Conservation (phyloP, 2,113 vertebrate genomes). For the Caranx ignobilis region DNA sequence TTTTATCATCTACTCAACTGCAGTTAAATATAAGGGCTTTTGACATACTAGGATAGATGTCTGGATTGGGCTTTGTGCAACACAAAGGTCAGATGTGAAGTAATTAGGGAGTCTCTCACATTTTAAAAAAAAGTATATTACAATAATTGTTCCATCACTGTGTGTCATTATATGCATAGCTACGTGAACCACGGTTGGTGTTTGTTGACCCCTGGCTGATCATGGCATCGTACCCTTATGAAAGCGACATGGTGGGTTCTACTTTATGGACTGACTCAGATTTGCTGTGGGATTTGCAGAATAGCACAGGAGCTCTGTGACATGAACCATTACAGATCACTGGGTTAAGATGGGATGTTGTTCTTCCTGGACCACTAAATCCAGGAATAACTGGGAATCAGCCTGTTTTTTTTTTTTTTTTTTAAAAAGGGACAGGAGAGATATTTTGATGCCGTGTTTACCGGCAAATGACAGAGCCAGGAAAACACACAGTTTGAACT, state of each 20-base stretch:
- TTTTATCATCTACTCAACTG: neutral
- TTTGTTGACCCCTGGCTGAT: constrained; percentile 31
- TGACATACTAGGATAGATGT: neutral
- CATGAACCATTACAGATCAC: constrained; percentile 57
- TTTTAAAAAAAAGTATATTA: neutral
- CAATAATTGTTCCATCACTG: neutral
- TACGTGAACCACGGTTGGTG: constrained; percentile 5
- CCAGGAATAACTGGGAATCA: constrained; percentile 56
- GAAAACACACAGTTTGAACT: constrained; percentile 42
- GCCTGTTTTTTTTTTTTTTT: constrained; percentile 17
- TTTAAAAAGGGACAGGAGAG: constrained; percentile 6
- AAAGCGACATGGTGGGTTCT: constrained; percentile 4
- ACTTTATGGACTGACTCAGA: constrained; percentile 43
- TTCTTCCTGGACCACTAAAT: constrained; percentile 57
- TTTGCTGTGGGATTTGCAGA: constrained; percentile 58
- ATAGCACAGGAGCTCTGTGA: constrained; percentile 34
- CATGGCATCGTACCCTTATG: constrained; percentile 4
- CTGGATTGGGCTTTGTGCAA: neutral
- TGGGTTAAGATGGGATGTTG: constrained; percentile 70
- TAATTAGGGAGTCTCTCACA: neutral
- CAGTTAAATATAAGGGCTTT: neutral
- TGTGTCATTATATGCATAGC: neutral
- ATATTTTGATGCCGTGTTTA: constrained; percentile 30
- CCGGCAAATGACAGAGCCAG: constrained; percentile 16
- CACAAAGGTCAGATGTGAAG: neutral